Percentiles rank a stretch among this genome's conserved stretches.
phyloP scores from a whole-genome alignment of 2,888 invertebrate species.

The Ceramica pisi region DNA sequence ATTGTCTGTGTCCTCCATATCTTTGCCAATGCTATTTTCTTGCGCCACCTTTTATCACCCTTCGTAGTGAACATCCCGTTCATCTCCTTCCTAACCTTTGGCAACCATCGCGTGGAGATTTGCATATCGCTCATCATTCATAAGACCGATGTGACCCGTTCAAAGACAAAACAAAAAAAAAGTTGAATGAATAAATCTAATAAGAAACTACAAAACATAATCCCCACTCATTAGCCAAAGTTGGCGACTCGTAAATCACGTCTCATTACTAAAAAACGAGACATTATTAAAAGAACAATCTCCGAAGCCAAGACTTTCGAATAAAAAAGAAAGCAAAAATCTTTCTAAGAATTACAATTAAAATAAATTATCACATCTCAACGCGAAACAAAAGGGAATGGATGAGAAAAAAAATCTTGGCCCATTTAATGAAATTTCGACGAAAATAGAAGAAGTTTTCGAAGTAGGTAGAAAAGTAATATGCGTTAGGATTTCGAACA shows the following conservation, averaged over 20 bases:
- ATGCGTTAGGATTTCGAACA: conserved; percentile 75
- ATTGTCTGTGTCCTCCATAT: no score
- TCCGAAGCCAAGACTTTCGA: conserved; percentile 49
- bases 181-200: not conserved
- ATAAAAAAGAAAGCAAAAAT: conserved; percentile 55
- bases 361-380: conserved; percentile 79
- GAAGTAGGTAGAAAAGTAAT: conserved; percentile 72
- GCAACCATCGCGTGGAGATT: no score
- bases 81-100: no score
- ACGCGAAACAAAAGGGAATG: conserved; percentile 73
- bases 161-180: not conserved
- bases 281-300: conserved; percentile 65
- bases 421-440: conserved; percentile 79
- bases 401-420: conserved; percentile 63
- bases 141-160: no score
- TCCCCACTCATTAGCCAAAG: conserved; percentile 43
- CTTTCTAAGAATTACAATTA: conserved; percentile 75
- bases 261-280: conserved; percentile 61
- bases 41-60: no score
- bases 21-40: no score
- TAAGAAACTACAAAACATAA: conserved; percentile 29
- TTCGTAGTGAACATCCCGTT: no score
- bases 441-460: conserved; percentile 84
- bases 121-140: no score
- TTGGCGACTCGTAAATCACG: conserved; percentile 57